Percentiles rank a stretch among this genome's conserved stretches.
Conservation (phyloP, 1,140 invertebrate species). For the Samia ricini region DNA sequence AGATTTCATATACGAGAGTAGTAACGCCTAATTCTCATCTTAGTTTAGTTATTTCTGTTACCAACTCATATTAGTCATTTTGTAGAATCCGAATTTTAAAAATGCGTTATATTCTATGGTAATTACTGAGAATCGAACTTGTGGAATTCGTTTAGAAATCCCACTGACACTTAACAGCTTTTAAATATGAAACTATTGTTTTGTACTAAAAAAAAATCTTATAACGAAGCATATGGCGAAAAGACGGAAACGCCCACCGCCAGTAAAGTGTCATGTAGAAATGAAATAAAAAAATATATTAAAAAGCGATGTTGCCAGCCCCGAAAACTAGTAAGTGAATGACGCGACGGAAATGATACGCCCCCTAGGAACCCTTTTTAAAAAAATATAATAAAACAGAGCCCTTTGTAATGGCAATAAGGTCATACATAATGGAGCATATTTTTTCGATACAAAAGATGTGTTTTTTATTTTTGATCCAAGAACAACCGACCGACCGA, state of each 20-base stretch:
- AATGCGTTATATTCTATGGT: too few relatives aligned
- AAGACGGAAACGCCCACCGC: constrained; percentile 21
- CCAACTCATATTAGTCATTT: too few relatives aligned
- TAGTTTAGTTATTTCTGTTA: too few relatives aligned
- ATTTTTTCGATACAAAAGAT: constrained; percentile 35
- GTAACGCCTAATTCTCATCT: too few relatives aligned
- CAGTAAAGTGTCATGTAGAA: constrained; percentile 44
- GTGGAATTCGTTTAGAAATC: too few relatives aligned
- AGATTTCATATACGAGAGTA: too few relatives aligned
- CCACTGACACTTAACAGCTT: not conserved
- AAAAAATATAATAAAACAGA: constrained; percentile 57
- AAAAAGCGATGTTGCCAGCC: constrained; percentile 32
- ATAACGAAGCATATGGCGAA: constrained; percentile 29
- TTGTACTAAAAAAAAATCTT: not conserved
- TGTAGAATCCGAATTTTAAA: too few relatives aligned
- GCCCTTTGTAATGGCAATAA: constrained; percentile 11
- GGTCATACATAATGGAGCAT: constrained; percentile 11
- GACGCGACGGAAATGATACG: constrained; percentile 43
- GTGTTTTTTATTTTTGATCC: constrained; percentile 36
- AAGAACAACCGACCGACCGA: constrained; percentile 12
- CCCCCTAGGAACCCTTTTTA: constrained; percentile 62
- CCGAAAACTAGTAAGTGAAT: constrained; percentile 20
- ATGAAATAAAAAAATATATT: constrained; percentile 5
- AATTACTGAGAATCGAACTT: too few relatives aligned
- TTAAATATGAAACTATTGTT: not conserved